Evolutionary conservation across 2,888 invertebrate species (phyloP), one percentile per base, ranked within the genome.

Genomic region (Noctua janthina): DNA sequence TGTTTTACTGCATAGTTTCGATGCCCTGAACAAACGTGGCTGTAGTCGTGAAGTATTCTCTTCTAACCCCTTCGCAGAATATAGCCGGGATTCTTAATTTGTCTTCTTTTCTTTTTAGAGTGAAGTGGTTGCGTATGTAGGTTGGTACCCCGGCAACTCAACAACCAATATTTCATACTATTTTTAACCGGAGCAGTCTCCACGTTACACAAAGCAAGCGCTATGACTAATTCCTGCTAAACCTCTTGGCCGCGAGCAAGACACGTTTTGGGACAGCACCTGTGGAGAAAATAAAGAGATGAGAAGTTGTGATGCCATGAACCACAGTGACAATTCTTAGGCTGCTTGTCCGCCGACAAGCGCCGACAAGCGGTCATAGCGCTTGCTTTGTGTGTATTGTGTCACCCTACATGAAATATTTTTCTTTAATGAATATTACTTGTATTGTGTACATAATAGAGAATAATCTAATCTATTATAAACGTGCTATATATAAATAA

Each of bases 151-250:
- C 17, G 35, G 11, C 23, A 15, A 35, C 7, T 67, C 51, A 1
- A 68, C 13, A 35, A 43, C 15, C 39, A 51, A 81, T 74, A 80
- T 68, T 74, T 54, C 51, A 54, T 68, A 43, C 51, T 74, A 68
- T 74, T 82, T 81, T 82, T 35, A 70, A 68, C n/a, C 59, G 23
- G 29, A 62, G 59, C 67, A 59, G n/a, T 68, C 67, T 67, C 59
- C 56, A 23, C 20, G n/a, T n/a, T 8, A 11, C n/a, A 68, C 49
- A 81, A 73, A 43, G 15, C 59, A 43, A 51, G 43, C 15, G 23
- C 10, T 29, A 59, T 68, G 46, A 68, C 15, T 46, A 68, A n/a
- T 68, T 4, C 23, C 68, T n/a, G n/a, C 23, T 68, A 46, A 23
- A n/a, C 46, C n/a, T 46, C 15, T n/a, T 8, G n/a, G 15, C 46